Evolutionary conservation across 1,140 invertebrate species (phyloP).

Genomic region (Streblospio benedicti): DNA sequence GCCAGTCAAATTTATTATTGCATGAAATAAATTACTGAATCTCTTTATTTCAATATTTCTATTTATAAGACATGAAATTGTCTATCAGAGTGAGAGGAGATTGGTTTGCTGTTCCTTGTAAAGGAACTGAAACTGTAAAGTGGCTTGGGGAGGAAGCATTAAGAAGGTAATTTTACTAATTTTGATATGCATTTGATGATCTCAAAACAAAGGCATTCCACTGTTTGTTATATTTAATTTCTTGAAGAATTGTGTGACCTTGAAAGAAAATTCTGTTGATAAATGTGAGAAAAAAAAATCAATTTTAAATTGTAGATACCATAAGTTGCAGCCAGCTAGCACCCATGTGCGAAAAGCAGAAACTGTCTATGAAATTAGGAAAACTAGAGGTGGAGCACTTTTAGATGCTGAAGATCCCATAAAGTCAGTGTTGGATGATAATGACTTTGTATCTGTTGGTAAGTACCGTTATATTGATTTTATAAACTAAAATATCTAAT

Average conservation of each 20-base stretch:
- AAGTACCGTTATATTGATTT: constrained; percentile 25
- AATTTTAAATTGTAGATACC: not conserved
- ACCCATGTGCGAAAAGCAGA: constrained; percentile 33
- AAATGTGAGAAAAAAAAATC: no score
- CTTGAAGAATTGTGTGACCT: no score
- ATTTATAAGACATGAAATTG: constrained; percentile 59
- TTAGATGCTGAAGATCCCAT: constrained; percentile 55
- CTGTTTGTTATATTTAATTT: no score
- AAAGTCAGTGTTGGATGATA: constrained; percentile 55
- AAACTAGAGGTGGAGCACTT: constrained; percentile 56
- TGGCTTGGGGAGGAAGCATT: constrained; percentile 56
- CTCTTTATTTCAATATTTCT: no score
- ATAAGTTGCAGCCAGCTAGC: constrained; percentile 19
- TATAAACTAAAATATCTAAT: constrained; percentile 4
- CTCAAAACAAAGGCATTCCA: no score
- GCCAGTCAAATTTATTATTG: no score
- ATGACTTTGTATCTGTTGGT: constrained; percentile 60
- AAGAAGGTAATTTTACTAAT: constrained; percentile 48
- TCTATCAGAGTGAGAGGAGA: constrained; percentile 55
- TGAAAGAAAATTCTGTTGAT: no score
- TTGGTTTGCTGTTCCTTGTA: constrained; percentile 59
- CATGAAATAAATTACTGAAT: no score
- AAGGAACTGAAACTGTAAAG: constrained; percentile 44
- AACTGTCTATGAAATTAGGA: constrained; percentile 53
- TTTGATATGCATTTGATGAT: constrained; percentile 9